Percentiles rank a stretch among this genome's conserved stretches.
phyloP scores from a whole-genome alignment of 92 coral and sea anemone species.

The Palythoa heliodiscus region DNA sequence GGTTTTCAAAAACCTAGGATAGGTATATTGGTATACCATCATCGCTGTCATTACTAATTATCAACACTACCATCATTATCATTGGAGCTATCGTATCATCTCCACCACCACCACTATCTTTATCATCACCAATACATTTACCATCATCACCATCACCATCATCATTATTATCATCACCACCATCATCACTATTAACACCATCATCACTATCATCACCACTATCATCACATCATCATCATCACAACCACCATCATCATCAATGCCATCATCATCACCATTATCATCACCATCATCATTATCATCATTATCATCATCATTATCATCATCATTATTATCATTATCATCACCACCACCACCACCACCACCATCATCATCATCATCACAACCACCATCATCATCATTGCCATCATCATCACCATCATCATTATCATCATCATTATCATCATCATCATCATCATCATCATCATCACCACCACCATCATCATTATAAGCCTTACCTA shows the following conservation, averaged over 20 bases:
- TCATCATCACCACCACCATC: neutral
- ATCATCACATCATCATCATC: neutral
- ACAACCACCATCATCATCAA: neutral
- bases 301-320: neutral
- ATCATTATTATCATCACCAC: neutral
- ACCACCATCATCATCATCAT: neutral
- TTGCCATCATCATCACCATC: neutral
- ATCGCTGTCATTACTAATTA: neutral
- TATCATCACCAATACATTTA: neutral
- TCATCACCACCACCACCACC: neutral
- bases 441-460: neutral
- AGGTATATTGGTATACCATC: neutral
- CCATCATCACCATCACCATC: neutral
- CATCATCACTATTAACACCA: neutral
- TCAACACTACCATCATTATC: too few species aligned
- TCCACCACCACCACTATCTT: neutral
- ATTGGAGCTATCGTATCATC: too few species aligned
- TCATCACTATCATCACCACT: neutral
- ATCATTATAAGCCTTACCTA: too few species aligned
- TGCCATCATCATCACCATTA: neutral
- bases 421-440: neutral
- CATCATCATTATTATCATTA: too few species aligned
- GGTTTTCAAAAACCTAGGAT: too few species aligned
- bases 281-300: neutral
- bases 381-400: neutral